Evolutionary conservation across 2,113 vertebrate genomes (phyloP).

Genomic region (Corythaeola cristata): DNA sequence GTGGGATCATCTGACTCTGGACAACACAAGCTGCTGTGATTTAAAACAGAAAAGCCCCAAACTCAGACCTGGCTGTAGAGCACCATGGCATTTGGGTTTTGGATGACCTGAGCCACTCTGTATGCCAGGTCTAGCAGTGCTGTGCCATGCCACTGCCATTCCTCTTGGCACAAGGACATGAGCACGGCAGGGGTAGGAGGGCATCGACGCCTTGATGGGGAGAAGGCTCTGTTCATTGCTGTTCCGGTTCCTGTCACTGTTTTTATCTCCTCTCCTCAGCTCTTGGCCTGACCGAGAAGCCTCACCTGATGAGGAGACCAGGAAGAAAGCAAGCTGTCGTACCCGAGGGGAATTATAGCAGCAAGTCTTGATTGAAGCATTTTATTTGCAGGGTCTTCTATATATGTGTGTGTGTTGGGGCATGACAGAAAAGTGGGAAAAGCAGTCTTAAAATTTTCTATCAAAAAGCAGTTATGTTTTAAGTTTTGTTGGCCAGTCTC

Average conservation of each 20-base stretch:
- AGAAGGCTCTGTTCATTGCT: background rate
- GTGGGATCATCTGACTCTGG: background rate
- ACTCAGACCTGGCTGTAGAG: background rate
- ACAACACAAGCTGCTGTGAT: background rate
- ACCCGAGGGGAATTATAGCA: background rate
- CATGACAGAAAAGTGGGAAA: background rate
- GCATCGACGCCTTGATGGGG: background rate
- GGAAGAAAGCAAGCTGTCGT: background rate
- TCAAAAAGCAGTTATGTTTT: background rate
- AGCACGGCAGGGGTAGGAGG: accelerated
- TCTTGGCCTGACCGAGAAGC: background rate
- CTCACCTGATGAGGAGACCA: background rate
- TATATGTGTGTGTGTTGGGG: background rate
- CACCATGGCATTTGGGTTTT: background rate
- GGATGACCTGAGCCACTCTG: background rate
- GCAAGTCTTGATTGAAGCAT: background rate
- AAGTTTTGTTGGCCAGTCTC: background rate
- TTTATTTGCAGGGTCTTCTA: background rate
- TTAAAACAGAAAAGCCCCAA: background rate
- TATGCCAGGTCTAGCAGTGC: background rate
- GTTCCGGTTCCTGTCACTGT: background rate
- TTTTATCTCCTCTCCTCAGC: background rate
- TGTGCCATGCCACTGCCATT: background rate
- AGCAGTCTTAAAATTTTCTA: background rate
- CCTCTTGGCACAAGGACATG: accelerated